Base-by-base conservation (phyloP, 2,888 invertebrate species). In the Carterocephalus palaemon region DNA sequence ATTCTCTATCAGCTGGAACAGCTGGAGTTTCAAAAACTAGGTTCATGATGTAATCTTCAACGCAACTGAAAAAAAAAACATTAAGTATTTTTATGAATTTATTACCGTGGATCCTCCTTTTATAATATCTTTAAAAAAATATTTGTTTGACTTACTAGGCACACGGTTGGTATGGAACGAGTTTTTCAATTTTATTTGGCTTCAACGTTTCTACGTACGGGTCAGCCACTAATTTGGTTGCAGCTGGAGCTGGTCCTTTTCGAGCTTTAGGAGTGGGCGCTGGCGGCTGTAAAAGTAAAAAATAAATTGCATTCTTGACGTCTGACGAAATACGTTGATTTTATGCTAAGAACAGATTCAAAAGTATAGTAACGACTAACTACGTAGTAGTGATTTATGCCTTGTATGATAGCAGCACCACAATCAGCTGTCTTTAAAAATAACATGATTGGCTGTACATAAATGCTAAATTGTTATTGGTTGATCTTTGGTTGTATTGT, bases 31-130 rank as follows among this genome's bases (percentile, higher is more conserved):
- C 85, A 36, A 80, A 86, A 13, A 86, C 78, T 41, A 82, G 57
- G 48, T 85, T 83, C 85, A 84, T 80, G 12, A 86, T 82, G 57
- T 84, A 85, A 52, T 86, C 85, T 55, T 86, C 84, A n/a, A 86
- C 85, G 46, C 85, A 86, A 57, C 85, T 85, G 64, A 7, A 56
- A 58, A 37, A 31, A 12, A 19, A 10, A 13, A 13, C 2, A 32
- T 23, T 13, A 15, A 16, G 8, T 31, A 16, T 5, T 13, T 19
- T 19, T 6, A 4, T 19, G 19, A 19, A 19, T 4, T 6, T 19
- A 19, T 19, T 19, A 19, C 10, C 8, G 3, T 12, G 6, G 3
- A 0, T 9, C 8, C 3, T n/a, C n/a, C n/a, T n/a, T n/a, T n/a
- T n/a, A n/a, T n/a, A n/a, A n/a, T n/a, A n/a, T 8, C 34, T 8